These are phyloP conservation scores for Charadrius vociferus DNA, from an alignment of 2,113 vertebrate genomes.

Conservation along the genomic window DNA sequence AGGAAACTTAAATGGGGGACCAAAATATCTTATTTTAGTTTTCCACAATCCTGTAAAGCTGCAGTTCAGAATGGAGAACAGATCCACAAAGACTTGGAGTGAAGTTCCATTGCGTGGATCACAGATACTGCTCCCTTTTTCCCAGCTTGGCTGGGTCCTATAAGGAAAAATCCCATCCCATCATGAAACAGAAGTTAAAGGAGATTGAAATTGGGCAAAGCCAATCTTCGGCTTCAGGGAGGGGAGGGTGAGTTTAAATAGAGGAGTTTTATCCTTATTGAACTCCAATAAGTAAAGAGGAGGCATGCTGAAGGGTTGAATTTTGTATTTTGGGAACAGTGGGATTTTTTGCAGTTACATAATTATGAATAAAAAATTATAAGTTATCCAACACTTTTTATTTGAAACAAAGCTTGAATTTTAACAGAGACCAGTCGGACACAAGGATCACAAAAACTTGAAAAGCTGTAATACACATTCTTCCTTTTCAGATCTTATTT, in stretches of 20 bases:
- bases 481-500: neutral
- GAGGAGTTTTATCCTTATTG: neutral
- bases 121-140: neutral
- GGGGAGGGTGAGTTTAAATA: fast-evolving
- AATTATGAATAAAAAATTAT: neutral
- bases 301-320: fast-evolving
- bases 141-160: neutral
- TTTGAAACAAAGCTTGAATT: neutral
- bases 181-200: neutral
- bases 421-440: neutral
- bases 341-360: neutral
- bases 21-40: neutral
- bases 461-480: neutral
- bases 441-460: neutral
- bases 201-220: neutral
- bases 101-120: fast-evolving
- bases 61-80: neutral
- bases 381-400: neutral
- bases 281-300: neutral
- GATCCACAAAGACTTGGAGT: neutral
- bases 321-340: neutral
- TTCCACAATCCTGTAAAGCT: neutral
- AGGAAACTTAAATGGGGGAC: neutral
- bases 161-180: neutral
- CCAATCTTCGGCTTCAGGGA: neutral